A percentile compares a stretch with the other conserved stretches of the same genome.
Conservation (phyloP, 2,113 vertebrate species). For the Fregetta grallaria region DNA sequence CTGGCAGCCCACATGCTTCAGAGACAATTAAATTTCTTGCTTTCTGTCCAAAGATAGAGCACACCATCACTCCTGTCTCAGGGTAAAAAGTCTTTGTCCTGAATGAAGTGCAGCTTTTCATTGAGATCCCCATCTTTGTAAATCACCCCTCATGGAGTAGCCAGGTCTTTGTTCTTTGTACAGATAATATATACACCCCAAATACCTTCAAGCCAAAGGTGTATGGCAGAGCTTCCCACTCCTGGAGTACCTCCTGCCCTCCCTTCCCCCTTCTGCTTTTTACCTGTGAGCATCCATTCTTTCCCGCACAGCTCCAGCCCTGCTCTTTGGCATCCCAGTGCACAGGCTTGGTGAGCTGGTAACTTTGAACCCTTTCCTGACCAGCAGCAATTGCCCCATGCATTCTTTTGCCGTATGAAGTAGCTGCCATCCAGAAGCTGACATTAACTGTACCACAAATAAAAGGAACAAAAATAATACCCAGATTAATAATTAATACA, state of each 20-base stretch:
- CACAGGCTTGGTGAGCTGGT: neutral
- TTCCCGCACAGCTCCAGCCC: neutral
- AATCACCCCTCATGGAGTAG: neutral
- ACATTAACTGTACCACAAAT: neutral
- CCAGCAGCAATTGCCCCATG: neutral
- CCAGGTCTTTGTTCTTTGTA: neutral
- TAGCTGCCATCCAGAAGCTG: neutral
- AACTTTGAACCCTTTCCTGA: neutral
- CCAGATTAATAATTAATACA: neutral
- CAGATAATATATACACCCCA: too few relatives aligned
- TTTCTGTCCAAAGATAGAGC: neutral
- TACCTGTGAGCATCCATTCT: neutral
- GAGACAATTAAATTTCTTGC: neutral
- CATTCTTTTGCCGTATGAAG: neutral
- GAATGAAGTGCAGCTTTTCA: neutral
- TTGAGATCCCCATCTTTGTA: neutral
- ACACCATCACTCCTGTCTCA: neutral
- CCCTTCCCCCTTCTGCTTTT: neutral
- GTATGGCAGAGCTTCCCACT: neutral
- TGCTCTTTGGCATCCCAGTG: neutral
- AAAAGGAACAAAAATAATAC: neutral
- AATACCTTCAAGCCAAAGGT: neutral
- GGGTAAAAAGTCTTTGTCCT: neutral
- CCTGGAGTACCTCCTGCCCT: neutral
- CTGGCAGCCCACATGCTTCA: neutral